Conservation (phyloP, 1,140 invertebrate species). For the Heterodera schachtii region DNA sequence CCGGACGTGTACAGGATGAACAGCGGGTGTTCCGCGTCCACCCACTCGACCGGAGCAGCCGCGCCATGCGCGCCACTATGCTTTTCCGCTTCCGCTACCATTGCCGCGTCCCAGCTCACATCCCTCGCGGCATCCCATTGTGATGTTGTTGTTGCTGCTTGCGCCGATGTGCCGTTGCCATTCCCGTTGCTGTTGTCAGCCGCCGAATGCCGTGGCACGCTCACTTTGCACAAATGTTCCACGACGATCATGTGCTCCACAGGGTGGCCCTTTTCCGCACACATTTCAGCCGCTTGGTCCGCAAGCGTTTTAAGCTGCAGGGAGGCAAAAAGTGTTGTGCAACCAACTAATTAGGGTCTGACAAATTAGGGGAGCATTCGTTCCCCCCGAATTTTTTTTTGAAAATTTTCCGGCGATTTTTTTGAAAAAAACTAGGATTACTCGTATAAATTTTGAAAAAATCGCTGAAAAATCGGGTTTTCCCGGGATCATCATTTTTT, state of each 20-base stretch:
- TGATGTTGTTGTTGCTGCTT: neutral
- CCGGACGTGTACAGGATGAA: slow-evolving; percentile 97
- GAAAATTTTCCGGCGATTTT: neutral
- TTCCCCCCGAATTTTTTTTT: slow-evolving; percentile 16
- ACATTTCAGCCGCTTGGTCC: slow-evolving; percentile 51
- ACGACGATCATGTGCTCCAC: slow-evolving; percentile 48
- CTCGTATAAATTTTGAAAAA: too few species aligned
- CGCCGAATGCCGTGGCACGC: slow-evolving; percentile 24
- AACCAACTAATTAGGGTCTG: too few species aligned
- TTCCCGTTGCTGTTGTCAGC: neutral
- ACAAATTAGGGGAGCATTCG: too few species aligned
- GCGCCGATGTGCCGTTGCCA: neutral
- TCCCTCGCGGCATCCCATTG: slow-evolving; percentile 21
- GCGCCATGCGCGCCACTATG: slow-evolving; percentile 64
- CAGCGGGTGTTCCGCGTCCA: slow-evolving; percentile 88
- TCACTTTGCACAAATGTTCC: slow-evolving; percentile 44
- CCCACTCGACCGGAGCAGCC: slow-evolving; percentile 80
- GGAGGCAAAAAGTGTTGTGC: too few species aligned
- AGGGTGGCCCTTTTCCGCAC: slow-evolving; percentile 26
- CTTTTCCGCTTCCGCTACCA: slow-evolving; percentile 18
- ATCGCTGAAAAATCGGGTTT: too few species aligned
- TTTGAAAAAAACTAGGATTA: too few species aligned
- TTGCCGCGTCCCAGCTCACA: slow-evolving; percentile 37
- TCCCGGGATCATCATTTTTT: too few species aligned
- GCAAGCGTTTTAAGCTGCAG: slow-evolving; percentile 55